Evolutionary conservation across 2,797 vertebrate species (phyloP), one percentile per base, ranked within the genome.

Genomic region (Gobio occitaniae): DNA sequence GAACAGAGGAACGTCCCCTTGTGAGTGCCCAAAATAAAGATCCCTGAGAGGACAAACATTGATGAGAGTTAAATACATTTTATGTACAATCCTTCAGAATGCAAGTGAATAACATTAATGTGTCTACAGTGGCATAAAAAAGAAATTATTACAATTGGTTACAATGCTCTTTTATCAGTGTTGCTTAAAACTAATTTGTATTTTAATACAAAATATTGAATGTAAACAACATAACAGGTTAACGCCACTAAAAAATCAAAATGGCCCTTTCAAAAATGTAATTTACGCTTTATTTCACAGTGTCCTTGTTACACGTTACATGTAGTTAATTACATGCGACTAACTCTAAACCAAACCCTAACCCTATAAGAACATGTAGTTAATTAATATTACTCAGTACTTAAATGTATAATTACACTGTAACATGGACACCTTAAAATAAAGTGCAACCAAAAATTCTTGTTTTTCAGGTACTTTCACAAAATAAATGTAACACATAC

Each of bases 11-110:
- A 9, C 96, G 97, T 38, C 93, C 92, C 66, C 88, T 59, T 9
- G 93, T 92, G 44, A 94, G 93, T 47, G 94, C 96, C 91, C 94
- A 95, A 90, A 97, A 96, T 84, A 93, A 97, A 75, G 96, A 93
- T 82, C 92, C 93, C 98, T 95, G 85, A 75, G 1, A 82, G 29
- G 65, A 54, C 4, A 86, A 76, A 84, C 29, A 88, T 61, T 71
- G 9, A 72, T 3, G 0, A 47, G 61, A 85, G 10, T 88, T 74
- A 16, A 82, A 10, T 50, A 71, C 16, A 65, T 16, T n/a, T 29
- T 12, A 44, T 65, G 63, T 44, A 59, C 16, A 69, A 1, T 66
- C 29, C 1, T n/a, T 50, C 25, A 16, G 6, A 48, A 15, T 72
- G 38, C 50, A 38, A 56, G 11, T 47, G 19, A 71, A 71, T 71